Evolutionary conservation across 2,113 vertebrate genomes (phyloP).

Genomic region (Gavialis gangeticus): DNA sequence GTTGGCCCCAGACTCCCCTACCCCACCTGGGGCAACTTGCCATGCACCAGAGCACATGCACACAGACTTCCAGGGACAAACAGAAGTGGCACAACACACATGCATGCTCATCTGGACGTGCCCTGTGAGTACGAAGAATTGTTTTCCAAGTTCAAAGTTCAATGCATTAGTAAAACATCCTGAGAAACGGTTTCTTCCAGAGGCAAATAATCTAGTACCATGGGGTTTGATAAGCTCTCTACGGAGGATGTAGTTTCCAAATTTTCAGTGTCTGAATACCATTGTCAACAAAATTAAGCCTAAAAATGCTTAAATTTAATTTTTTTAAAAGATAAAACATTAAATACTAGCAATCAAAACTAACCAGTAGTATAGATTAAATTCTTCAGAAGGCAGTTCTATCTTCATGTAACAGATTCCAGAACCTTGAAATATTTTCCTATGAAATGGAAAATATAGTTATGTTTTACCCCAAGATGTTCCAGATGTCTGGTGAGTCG

Average conservation of each 20-base stretch:
- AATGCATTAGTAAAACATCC: neutral
- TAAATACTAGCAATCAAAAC: neutral
- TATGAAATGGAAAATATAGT: neutral
- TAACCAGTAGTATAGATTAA: neutral
- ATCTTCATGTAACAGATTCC: neutral
- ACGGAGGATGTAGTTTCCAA: neutral
- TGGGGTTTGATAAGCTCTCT: neutral
- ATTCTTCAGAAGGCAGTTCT: neutral
- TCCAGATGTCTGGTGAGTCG: conserved; percentile 10
- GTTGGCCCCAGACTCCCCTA: no score
- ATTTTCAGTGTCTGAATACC: neutral
- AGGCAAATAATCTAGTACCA: neutral
- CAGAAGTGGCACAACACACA: neutral
- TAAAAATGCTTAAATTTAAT: neutral
- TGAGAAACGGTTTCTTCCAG: neutral
- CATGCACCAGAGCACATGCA: no score
- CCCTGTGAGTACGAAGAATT: neutral
- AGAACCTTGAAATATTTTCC: conserved; percentile 21
- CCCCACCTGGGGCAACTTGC: no score
- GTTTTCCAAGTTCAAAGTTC: neutral
- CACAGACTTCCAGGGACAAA: no score
- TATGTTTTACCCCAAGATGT: neutral
- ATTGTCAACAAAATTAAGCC: neutral
- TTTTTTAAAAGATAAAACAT: conserved; percentile 13
- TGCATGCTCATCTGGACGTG: neutral